Base-by-base conservation (phyloP, 2,888 invertebrate species). In the Thelaira solivaga region DNA sequence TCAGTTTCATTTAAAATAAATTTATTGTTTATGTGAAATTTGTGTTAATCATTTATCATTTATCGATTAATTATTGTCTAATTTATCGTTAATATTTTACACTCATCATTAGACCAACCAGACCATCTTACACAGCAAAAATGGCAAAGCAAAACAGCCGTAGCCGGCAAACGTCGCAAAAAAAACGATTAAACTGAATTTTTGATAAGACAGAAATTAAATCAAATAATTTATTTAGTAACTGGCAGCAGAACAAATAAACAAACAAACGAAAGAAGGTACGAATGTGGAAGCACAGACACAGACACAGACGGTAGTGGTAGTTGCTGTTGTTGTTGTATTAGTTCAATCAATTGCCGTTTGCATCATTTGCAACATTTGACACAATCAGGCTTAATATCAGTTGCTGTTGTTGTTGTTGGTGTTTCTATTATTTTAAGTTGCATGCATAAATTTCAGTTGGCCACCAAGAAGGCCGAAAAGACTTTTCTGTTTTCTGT, bases 341-440 rank as follows among this genome's bases (percentile, higher is more conserved):
- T n/a, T n/a, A 51, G 55, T 65, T 64, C 65, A 65, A 73, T 73
- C 73, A 65, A 65, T 68, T 61, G 67, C 67, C 64, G 51, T 61
- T 72, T 68, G 72, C 69, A 65, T 78, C 74, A 78, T 78, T 78
- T 78, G 74, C 69, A 78, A 69, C 65, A 78, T 78, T 78, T 78
- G 74, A 74, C 78, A 78, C 74, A 73, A 78, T 78, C 78, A 59
- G 64, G 51, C 57, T 51, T 74, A 65, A 34, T 74, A 74, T 71
- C 78, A 49, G 64, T 26, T 73, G 78, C 69, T 78, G 74, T 59
- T 78, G 69, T 47, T 43, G 34, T 1, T 34, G 34, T 34, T 39
- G 53, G 22, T 72, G 64, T 64, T 55, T 10, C 62, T 71, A 62
- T 62, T 51, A 62, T 53, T 71, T 61, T 53, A 36, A 78, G 69